phyloP scores from a whole-genome alignment of 2,888 invertebrate species.

The Amphimallon solstitiale region DNA sequence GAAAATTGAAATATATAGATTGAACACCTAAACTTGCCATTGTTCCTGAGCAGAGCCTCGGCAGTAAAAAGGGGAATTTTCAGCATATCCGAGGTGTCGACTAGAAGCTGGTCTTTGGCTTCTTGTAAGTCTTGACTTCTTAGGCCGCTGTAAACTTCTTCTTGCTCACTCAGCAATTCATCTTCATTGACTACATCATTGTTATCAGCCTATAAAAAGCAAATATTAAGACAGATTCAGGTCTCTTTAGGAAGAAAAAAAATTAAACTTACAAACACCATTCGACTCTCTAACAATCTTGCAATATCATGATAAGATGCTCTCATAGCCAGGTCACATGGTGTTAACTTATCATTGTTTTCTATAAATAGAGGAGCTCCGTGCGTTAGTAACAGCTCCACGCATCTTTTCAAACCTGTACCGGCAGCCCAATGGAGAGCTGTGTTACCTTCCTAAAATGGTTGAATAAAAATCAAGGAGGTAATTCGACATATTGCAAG shows the following conservation, averaged over 20 bases:
- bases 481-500: too few relatives aligned
- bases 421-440: constrained; percentile 74
- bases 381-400: constrained; percentile 70
- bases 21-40: constrained; percentile 64
- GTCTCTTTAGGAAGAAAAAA: constrained; percentile 14
- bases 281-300: constrained; percentile 71
- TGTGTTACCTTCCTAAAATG: constrained; percentile 70
- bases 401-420: constrained; percentile 71
- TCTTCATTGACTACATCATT: constrained; percentile 66
- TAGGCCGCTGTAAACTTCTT: constrained; percentile 70
- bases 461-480: neutral
- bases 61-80: constrained; percentile 76
- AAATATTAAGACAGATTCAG: neutral
- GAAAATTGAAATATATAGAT: neutral
- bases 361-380: constrained; percentile 71
- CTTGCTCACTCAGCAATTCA: constrained; percentile 63
- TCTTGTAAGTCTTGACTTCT: constrained; percentile 75
- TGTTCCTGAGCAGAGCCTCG: constrained; percentile 73
- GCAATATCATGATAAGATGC: constrained; percentile 71
- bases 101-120: constrained; percentile 75
- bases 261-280: constrained; percentile 70
- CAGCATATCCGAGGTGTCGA: constrained; percentile 77
- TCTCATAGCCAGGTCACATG: constrained; percentile 73
- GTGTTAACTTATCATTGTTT: constrained; percentile 71
- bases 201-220: constrained; percentile 60